Percentiles rank a stretch among this genome's conserved stretches.
phyloP scores from a whole-genome alignment of 1,140 invertebrate genomes.

The Eubasilissa regina region DNA sequence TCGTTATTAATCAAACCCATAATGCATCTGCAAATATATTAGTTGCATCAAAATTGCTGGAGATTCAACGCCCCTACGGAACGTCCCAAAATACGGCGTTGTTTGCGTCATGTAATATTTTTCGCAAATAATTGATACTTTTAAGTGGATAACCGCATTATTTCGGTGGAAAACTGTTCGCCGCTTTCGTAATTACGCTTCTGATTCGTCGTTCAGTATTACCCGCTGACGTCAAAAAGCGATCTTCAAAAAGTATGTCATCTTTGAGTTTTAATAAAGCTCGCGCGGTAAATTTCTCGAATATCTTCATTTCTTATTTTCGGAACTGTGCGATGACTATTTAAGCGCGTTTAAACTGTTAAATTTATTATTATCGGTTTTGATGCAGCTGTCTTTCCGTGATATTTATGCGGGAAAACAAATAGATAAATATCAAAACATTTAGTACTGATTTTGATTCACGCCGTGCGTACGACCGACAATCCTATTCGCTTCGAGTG shows the following conservation, averaged over 20 bases:
- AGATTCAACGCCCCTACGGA: constrained; percentile 19
- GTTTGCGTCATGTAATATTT: constrained; percentile 34
- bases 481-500: not conserved
- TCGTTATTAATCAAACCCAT: constrained; percentile 30
- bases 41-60: not conserved
- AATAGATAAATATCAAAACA: constrained; percentile 18
- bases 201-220: constrained; percentile 36
- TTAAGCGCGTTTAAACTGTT: constrained; percentile 20
- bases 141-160: constrained; percentile 20
- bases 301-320: constrained; percentile 38
- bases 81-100: constrained; percentile 20
- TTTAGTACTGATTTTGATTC: not conserved
- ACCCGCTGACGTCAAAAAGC: constrained; percentile 22
- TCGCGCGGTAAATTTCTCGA: constrained; percentile 21
- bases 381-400: constrained; percentile 25
- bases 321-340: constrained; percentile 26
- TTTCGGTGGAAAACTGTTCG: constrained; percentile 2
- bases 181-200: constrained; percentile 35
- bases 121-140: constrained; percentile 30
- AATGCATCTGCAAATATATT: constrained; percentile 29
- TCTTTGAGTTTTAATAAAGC: constrained; percentile 26
- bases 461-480: not conserved
- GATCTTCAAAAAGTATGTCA: not conserved
- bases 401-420: constrained; percentile 32
- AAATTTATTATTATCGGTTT: constrained; percentile 41